Base-by-base conservation (phyloP, 2,113 vertebrate species). In the Phylloscopus trochiloides region DNA sequence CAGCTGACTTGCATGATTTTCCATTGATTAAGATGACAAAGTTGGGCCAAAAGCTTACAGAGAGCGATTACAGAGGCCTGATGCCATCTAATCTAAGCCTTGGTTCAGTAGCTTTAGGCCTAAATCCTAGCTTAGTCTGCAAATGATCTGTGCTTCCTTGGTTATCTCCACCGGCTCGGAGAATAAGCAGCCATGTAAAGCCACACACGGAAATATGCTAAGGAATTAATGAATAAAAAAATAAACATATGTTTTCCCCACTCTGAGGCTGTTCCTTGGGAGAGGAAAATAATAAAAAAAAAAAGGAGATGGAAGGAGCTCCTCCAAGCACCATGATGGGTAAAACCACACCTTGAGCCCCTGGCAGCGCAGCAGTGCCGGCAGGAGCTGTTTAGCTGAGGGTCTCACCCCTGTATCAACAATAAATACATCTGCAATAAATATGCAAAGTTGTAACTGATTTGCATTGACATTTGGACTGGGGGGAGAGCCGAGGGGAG, bases 341-440 rank as follows among this genome's bases (percentile, higher is more conserved):
- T 51, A 54, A 47, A 14, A 16, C 17, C 14, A 3, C 74, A 17
- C 61, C 24, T 32, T 0, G 17, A 67, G 84, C 62, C 62, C 81
- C 62, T 1, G 2, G 63, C 77, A 47, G 3, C 2, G 0, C 1
- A 4, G 43, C 43, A 29, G 63, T 1, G 54, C 45, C 10, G 4
- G 42, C 71, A 72, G 86, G 77, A 71, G 80, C 81, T 91, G 71
- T 94, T 97, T 91, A 90, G 51, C 88, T 72, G 76, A 82, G 95
- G 93, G 97, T 98, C 96, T 97, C 95, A 87, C 88, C 92, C 94
- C 92, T 78, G 45, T 73, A 96, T 97, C 97, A 97, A 94, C 97
- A 98, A 97, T 98, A 98, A 98, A 98, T 97, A 97, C 92, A 96
- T 92, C 92, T 96, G 96, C 97, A 96, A 97, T 97, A 97, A 98